Evolutionary conservation across 2,113 vertebrate species (phyloP), one percentile per base, ranked within the genome.

Genomic region (Erythrocercus mccallii): DNA sequence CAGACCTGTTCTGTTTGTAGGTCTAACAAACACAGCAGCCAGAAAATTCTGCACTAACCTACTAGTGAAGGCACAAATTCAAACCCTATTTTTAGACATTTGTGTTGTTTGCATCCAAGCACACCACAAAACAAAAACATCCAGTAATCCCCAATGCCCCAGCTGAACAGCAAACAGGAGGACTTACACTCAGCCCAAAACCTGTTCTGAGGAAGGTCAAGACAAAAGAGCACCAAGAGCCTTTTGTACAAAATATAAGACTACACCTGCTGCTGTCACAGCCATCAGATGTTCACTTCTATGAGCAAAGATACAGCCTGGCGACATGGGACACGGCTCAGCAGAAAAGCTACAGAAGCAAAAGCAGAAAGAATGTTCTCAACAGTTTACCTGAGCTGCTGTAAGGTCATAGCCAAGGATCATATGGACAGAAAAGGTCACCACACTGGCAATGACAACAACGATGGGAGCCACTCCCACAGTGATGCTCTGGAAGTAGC

Each of bases 401-500:
- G 98, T 99, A 92, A 99, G 98, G 68, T 99, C 98, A 10, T 98
- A 99, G 94, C 99, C 99, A 56, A 99, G 98, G 94, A 98, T 97
- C 99, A 99, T 99, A 94, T 99, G 99, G 69, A 98, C 97, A 62
- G 99, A 99, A 97, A 99, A 99, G 0, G 99, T 99, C 72, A 98
- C 98, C 90, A 99, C 99, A 0, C 99, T 99, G 95, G 99, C 99
- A 17, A 99, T 99, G 82, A 99, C 99, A 7, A 99, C 99, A 3
- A 99, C 99, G 1, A 99, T 98, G 42, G 99, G 99, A 68, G 99
- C 99, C 94, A 99, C 98, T 2, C 99, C 99, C 11, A 99, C 99
- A 1, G 98, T 99, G 96, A 99, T 98, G 97, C 99, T 99, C 98
- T 99, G 99, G 92, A 99, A 99, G 96, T 99, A 99, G 45, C 99